Percentiles rank a stretch among this genome's conserved stretches.
Evolutionary conservation across 2,797 vertebrate genomes (phyloP).

Genomic region (Tangara arthus): DNA sequence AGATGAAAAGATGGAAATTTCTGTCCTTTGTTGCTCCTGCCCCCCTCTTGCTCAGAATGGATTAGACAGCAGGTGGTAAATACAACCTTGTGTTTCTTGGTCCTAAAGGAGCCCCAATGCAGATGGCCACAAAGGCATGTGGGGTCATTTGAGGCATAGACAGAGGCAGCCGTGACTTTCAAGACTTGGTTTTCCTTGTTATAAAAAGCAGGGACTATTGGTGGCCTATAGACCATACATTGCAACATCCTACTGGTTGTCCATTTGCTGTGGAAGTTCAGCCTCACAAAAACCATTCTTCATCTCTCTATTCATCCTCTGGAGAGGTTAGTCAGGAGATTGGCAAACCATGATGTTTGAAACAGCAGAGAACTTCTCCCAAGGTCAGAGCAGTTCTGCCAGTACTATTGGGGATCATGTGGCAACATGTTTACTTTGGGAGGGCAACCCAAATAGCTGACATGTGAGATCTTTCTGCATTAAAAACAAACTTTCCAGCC

Average conservation of each 20-base stretch:
- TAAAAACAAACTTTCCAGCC: not conserved
- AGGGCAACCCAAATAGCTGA: not conserved
- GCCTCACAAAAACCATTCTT: not conserved
- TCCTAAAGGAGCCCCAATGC: rapidly evolving
- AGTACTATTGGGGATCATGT: rapidly evolving
- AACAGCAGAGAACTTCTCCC: not conserved
- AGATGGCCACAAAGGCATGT: not conserved
- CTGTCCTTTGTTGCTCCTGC: not conserved
- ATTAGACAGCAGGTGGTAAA: rapidly evolving
- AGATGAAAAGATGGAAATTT: not conserved
- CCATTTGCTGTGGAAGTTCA: not conserved
- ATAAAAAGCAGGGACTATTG: not conserved
- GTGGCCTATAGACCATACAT: not conserved
- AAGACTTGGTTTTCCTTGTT: not conserved
- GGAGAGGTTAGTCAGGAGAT: not conserved
- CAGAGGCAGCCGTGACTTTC: not conserved
- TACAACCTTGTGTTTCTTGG: not conserved
- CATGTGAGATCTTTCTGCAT: not conserved
- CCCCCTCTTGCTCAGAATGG: not conserved
- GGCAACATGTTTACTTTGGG: not conserved
- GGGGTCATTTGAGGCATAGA: too few species aligned
- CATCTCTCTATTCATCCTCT: not conserved
- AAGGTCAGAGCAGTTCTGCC: not conserved
- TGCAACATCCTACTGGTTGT: not conserved
- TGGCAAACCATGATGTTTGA: rapidly evolving